These are phyloP conservation scores for Spicauda simplicius DNA, from an alignment of 2,888 invertebrate species.

Conservation along the genomic window DNA sequence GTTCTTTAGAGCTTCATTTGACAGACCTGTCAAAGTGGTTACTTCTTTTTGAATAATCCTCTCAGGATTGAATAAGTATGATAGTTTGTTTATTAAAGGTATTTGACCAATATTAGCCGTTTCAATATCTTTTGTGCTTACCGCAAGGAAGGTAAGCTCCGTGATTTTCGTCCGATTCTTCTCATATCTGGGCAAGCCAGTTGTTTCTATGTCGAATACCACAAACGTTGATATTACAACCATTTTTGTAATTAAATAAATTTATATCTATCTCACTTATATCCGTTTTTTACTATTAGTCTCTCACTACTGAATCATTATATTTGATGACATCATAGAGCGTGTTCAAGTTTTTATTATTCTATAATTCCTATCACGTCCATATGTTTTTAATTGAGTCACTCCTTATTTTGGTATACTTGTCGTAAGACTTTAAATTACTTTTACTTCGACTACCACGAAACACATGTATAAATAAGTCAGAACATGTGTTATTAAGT, in stretches of 20 bases:
- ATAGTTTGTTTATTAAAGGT: slow-evolving; percentile 89
- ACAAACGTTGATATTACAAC: slow-evolving; percentile 78
- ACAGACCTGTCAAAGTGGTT: slow-evolving; percentile 84
- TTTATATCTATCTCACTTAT: too few species aligned
- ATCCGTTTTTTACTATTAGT: too few species aligned
- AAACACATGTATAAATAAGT: too few species aligned
- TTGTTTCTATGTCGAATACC: slow-evolving; percentile 90
- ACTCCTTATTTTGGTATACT: too few species aligned
- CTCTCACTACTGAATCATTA: too few species aligned
- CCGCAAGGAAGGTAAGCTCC: slow-evolving; percentile 88
- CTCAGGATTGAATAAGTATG: slow-evolving; percentile 88
- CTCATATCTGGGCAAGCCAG: slow-evolving; percentile 86
- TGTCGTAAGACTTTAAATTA: too few species aligned
- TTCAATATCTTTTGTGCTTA: slow-evolving; percentile 81
- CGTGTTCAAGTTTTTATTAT: too few species aligned
- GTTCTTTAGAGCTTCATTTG: slow-evolving; percentile 87
- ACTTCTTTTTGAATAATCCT: slow-evolving; percentile 77
- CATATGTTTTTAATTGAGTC: too few species aligned
- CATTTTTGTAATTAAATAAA: background rate
- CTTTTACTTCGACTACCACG: too few species aligned
- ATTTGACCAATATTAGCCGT: slow-evolving; percentile 53
- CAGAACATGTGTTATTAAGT: too few species aligned
- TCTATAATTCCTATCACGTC: too few species aligned
- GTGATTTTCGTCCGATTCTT: slow-evolving; percentile 86
- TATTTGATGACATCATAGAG: too few species aligned